phyloP scores from a whole-genome alignment of 2,113 vertebrate genomes.

The Blennius ocellaris region DNA sequence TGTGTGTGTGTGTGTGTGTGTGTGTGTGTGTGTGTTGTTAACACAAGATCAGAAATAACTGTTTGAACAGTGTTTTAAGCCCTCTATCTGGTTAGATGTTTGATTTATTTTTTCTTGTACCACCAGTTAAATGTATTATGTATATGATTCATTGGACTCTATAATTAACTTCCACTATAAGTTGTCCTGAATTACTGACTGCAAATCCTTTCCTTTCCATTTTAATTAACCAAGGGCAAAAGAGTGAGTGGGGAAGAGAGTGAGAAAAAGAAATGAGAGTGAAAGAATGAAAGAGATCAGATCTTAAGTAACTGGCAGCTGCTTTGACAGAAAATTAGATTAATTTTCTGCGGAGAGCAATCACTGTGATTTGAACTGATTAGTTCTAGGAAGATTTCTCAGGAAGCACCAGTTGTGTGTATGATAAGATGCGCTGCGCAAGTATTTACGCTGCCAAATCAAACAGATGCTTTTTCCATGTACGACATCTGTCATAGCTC shows the following conservation, averaged over 20 bases:
- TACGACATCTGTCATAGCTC: too few relatives aligned
- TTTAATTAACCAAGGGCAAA: conserved; percentile 81
- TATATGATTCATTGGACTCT: conserved; percentile 65
- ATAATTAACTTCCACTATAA: conserved; percentile 72
- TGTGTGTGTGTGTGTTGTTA: neutral
- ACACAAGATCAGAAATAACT: neutral
- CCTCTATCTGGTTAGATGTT: conserved; percentile 14
- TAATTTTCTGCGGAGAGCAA: conserved; percentile 82
- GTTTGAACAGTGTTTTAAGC: conserved; percentile 14
- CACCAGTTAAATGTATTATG: conserved; percentile 51
- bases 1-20: neutral
- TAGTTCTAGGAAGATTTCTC: conserved; percentile 70
- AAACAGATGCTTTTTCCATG: conserved; percentile 45
- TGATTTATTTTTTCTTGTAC: neutral
- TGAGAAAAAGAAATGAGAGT: conserved; percentile 52
- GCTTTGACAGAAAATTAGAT: conserved; percentile 83
- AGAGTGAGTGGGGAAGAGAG: conserved; percentile 62
- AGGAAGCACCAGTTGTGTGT: conserved; percentile 64
- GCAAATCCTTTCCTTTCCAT: conserved; percentile 75
- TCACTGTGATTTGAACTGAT: conserved; percentile 83
- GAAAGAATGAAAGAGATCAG: conserved; percentile 75
- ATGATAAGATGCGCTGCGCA: conserved; percentile 53
- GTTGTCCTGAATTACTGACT: conserved; percentile 79
- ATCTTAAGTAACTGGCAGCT: conserved; percentile 83
- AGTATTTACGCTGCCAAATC: conserved; percentile 48